These are phyloP conservation scores for Climacteris rufus DNA, from an alignment of 2,113 vertebrate species.

Conservation along the genomic window DNA sequence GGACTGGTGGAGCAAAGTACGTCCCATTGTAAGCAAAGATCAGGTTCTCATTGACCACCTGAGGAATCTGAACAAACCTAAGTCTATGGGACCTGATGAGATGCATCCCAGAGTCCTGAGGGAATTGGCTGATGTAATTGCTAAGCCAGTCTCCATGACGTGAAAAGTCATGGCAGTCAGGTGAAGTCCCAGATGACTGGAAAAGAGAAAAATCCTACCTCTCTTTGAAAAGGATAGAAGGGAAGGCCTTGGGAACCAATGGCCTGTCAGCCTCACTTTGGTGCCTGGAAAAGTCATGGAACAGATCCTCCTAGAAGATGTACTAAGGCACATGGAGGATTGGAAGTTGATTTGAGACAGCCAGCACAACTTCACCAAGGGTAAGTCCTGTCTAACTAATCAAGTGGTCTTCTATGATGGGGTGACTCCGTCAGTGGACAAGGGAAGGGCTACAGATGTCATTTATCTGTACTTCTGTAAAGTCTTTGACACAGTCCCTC, in stretches of 20 bases:
- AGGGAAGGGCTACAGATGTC: background rate
- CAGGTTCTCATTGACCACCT: background rate
- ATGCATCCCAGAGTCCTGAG: background rate
- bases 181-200: background rate
- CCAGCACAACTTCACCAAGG: background rate
- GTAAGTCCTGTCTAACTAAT: background rate
- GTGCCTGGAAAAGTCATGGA: background rate
- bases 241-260: background rate
- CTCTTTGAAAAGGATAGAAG: background rate
- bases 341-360: background rate
- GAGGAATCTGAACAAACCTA: background rate
- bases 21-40: background rate
- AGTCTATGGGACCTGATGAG: background rate
- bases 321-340: background rate
- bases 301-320: background rate
- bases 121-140: background rate
- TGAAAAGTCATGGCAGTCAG: background rate
- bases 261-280: background rate
- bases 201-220: background rate
- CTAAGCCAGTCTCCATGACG: background rate
- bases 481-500: background rate
- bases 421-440: background rate
- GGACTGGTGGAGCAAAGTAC: background rate
- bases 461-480: background rate
- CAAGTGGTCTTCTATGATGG: background rate